A percentile compares a stretch with the other conserved stretches of the same genome.
Conservation (phyloP, 2,888 invertebrate species). For the Agrenia bidenticulata region DNA sequence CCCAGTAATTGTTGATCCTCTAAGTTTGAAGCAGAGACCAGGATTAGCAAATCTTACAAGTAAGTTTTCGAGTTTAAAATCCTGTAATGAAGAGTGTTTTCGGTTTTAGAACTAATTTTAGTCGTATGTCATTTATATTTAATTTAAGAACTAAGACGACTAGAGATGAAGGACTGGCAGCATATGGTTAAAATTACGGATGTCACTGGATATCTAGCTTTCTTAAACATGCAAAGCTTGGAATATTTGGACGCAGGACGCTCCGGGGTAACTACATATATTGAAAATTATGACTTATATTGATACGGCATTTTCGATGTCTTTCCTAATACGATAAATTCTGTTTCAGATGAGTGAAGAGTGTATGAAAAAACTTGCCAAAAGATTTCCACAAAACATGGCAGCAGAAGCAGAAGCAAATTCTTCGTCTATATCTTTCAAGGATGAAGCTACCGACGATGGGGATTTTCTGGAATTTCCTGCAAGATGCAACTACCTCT, state of each 20-base stretch:
- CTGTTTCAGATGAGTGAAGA: conserved; percentile 25
- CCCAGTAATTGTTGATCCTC: neutral
- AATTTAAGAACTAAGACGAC: conserved; percentile 25
- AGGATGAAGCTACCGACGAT: too few species aligned
- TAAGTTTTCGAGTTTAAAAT: conserved; percentile 18
- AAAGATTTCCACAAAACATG: conserved; percentile 33
- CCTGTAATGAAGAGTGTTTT: neutral
- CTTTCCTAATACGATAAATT: conserved; percentile 3
- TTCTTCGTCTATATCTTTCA: too few species aligned
- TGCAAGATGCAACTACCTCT: conserved; percentile 35
- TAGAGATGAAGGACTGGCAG: conserved; percentile 38
- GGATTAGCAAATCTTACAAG: conserved; percentile 34
- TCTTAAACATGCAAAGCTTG: conserved; percentile 29
- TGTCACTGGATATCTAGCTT: conserved; percentile 35
- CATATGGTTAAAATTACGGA: conserved; percentile 34
- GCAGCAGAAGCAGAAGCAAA: conserved; percentile 4
- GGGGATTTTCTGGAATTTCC: conserved; percentile 23
- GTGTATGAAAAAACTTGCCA: conserved; percentile 24
- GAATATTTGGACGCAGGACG: conserved; percentile 31
- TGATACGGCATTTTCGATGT: neutral
- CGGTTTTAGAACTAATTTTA: neutral
- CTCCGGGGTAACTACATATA: conserved; percentile 23
- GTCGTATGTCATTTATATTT: neutral
- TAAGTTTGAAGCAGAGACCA: conserved; percentile 15
- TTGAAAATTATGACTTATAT: neutral